Evolutionary conservation across 2,888 invertebrate genomes (phyloP), one percentile per base, ranked within the genome.

Genomic region (Cheilosia pagana): DNA sequence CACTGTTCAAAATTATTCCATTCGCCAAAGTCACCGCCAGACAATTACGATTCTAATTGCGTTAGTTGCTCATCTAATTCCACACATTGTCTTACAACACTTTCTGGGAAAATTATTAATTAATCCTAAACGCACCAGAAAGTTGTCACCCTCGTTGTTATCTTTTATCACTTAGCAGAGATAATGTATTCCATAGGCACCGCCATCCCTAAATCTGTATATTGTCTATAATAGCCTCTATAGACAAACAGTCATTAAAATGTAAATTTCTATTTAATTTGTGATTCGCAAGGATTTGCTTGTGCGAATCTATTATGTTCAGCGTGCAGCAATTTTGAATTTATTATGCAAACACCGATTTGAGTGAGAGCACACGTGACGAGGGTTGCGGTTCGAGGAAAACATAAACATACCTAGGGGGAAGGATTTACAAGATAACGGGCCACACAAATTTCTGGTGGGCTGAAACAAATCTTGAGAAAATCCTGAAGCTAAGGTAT

Each of bases 231-330:
- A 14, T 7, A 43, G 41, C 12, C 14, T 6, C 5, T 41, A 43
- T 43, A 35, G 35, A 8, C 3, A 45, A 45, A 50, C 23, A 25
- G 14, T 50, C 5, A 50, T 50, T 50, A 50, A 50, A 50, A 50
- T 50, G 50, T 21, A 50, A 50, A 50, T 50, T 50, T 25, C 35
- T 19, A 16, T 50, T 23, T 21, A 6, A 50, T 50, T 21, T 50
- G 23, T 50, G 50, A 50, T 12, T 14, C 21, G 12, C 21, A 21
- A 21, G 21, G 21, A 48, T 48, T 48, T 21, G 43, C 7, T 45
- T 16, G n/a, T 6, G 43, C 8, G n/a, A 16, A 16, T 21, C 10
- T 48, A 12, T 48, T 48, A 10, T 21, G 4, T 4, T 21, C 3
- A 19, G 3, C 12, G 28, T 28, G 2, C 8, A 28, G 28, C 8